phyloP scores from a whole-genome alignment of 2,888 invertebrate species.

The Chromoteleia sp. region DNA sequence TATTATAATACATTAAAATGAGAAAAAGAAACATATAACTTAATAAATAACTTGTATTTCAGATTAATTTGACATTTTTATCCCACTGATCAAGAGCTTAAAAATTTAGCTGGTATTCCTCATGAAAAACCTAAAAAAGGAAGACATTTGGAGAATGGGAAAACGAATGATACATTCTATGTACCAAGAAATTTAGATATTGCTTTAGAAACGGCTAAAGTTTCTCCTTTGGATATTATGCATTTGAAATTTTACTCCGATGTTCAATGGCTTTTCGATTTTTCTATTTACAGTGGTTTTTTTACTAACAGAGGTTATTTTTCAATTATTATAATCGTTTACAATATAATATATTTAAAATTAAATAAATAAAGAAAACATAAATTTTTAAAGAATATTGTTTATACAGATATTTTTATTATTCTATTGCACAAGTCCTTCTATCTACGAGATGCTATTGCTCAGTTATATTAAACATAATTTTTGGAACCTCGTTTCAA shows the following conservation, averaged over 20 bases:
- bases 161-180: constrained; percentile 91
- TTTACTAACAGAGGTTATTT: no score
- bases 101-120: constrained; percentile 90
- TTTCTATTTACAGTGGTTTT: constrained; percentile 92
- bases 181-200: constrained; percentile 94
- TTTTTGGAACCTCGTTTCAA: constrained; percentile 20
- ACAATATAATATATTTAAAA: no score
- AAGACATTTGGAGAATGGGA: constrained; percentile 86
- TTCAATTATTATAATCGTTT: no score
- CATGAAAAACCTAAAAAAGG: constrained; percentile 89
- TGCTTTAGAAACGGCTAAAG: constrained; percentile 91
- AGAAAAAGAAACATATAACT: no score
- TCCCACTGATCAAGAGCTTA: constrained; percentile 93
- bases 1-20: no score
- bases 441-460: background rate
- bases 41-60: no score
- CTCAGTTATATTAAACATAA: constrained; percentile 27
- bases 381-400: no score
- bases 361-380: no score
- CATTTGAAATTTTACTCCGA: constrained; percentile 96
- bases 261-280: constrained; percentile 98
- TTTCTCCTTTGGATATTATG: constrained; percentile 92
- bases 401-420: no score
- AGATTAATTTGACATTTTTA: constrained; percentile 93
- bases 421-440: constrained; percentile 3